phyloP scores from a whole-genome alignment of 2,888 invertebrate genomes.

The Nymphalis polychloros region DNA sequence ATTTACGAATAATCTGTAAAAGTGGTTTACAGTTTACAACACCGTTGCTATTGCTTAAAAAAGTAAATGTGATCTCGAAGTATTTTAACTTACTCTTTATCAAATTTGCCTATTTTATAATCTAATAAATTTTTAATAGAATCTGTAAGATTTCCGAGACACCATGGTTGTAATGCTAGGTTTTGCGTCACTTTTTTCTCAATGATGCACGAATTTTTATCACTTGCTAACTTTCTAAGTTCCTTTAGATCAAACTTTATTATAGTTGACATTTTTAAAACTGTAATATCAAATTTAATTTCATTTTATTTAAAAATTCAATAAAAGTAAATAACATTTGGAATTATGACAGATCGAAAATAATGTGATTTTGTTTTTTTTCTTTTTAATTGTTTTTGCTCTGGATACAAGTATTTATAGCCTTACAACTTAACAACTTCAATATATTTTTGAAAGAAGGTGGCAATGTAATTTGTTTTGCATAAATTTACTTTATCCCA shows the following conservation, averaged over 20 bases:
- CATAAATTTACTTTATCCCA: too few relatives aligned
- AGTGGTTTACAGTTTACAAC: too few relatives aligned
- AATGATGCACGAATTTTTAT: slow-evolving; percentile 81
- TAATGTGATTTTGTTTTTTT: slow-evolving; percentile 10
- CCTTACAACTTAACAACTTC: too few relatives aligned
- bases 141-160: slow-evolving; percentile 81
- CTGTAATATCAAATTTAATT: slow-evolving; percentile 20
- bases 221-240: slow-evolving; percentile 76
- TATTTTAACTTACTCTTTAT: slow-evolving; percentile 78
- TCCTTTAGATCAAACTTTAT: slow-evolving; percentile 80
- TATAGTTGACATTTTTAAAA: slow-evolving; percentile 67
- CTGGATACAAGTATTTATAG: too few relatives aligned
- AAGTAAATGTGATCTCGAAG: background rate
- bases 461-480: too few relatives aligned
- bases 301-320: slow-evolving; percentile 11
- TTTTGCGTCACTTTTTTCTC: slow-evolving; percentile 81
- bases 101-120: slow-evolving; percentile 82
- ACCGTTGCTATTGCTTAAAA: too few relatives aligned
- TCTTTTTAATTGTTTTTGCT: too few relatives aligned
- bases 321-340: background rate
- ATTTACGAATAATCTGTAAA: too few relatives aligned
- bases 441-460: too few relatives aligned
- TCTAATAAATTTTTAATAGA: slow-evolving; percentile 83
- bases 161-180: slow-evolving; percentile 83
- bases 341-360: slow-evolving; percentile 6